phyloP scores from a whole-genome alignment of 2,797 vertebrate species.

The Kryptolebias ocellatus region DNA sequence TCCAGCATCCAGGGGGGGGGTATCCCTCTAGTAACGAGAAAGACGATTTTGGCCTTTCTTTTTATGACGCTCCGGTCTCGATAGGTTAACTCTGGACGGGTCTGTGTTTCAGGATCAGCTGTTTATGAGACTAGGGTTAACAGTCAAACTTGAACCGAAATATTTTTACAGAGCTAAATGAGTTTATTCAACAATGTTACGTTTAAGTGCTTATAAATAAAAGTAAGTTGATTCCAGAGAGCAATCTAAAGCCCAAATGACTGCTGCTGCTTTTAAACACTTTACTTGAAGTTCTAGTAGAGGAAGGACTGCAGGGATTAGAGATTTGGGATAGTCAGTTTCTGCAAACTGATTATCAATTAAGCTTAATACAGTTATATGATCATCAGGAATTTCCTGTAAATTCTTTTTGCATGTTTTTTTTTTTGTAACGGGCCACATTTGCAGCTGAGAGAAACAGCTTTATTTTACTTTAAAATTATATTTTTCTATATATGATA shows the following conservation, averaged over 20 bases:
- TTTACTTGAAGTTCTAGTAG: background rate
- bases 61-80: background rate
- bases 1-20: background rate
- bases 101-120: background rate
- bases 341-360: no score
- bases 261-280: background rate
- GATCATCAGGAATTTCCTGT: no score
- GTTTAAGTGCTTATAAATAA: background rate
- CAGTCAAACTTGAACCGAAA: background rate
- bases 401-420: no score
- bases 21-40: background rate
- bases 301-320: background rate
- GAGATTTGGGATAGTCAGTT: no score
- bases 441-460: background rate
- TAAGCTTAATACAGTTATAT: no score
- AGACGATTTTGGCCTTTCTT: background rate
- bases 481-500: background rate
- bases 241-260: background rate
- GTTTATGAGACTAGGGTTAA: background rate
- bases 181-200: constrained; percentile 11
- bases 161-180: background rate
- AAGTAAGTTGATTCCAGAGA: constrained; percentile 4
- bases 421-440: background rate
- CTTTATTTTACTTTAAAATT: background rate
- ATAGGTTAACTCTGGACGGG: background rate